Base-by-base conservation (phyloP, 2,113 vertebrate species). In the Pimephales promelas region DNA sequence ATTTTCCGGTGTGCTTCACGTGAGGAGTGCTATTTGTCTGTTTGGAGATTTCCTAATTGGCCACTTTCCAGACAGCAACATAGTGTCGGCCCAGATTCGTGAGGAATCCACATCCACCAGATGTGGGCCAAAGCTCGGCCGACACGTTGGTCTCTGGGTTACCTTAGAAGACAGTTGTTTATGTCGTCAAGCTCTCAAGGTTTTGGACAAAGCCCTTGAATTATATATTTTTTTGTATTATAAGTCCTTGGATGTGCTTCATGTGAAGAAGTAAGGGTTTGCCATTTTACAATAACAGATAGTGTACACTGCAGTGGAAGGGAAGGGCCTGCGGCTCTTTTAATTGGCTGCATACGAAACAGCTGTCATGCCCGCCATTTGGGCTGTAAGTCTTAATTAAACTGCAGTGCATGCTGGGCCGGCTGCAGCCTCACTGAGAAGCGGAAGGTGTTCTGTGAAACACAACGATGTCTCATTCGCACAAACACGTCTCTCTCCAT, bases 381-480 rank as follows among this genome's bases (percentile, higher is more conserved):
- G 26, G 22, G 57, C 70, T 45, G 86, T 86, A 71, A 66, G 80
- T 83, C 83, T 91, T 89, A 87, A 91, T 91, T 87, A 89, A 85
- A 87, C 68, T 47, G 62, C 52, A 79, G 80, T 28, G 87, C 73
- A 82, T 87, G 84, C 82, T 85, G 84, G 83, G 87, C 22, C 77
- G 31, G 61, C 61, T 76, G 61, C 79, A 82, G 47, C 72, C 73
- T 54, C 16, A 13, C 49, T 2, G 18, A 22, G 74, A 49, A 84
- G 71, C 10, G 8, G 49, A 73, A 45, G 75, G 73, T 52, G 76
- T 72, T 76, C 13, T 78, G 40, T 75, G 72, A 74, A 52, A 54
- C 52, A 59, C 68, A 43, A 47, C 14, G 9, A 57, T 59, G 40
- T 45, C 80, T 54, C 66, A 72, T 5, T 59, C 2, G 7, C 52